Conservation (phyloP, 2,888 invertebrate species). For the Patella ulyssiponensis region DNA sequence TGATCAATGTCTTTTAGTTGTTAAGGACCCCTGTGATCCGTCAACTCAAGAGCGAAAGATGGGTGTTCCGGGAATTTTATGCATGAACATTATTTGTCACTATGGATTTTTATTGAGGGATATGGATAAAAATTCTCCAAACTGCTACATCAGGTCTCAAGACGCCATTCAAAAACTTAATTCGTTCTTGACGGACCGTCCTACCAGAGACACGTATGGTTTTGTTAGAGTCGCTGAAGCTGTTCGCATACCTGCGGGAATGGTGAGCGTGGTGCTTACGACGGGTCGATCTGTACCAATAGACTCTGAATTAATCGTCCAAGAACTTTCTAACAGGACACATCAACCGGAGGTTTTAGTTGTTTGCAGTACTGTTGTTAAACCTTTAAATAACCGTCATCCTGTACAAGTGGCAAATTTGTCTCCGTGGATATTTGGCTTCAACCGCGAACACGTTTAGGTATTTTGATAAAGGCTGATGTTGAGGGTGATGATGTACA, state of each 20-base stretch:
- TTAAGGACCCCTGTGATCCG: conserved; percentile 1
- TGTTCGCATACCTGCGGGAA: conserved; percentile 10
- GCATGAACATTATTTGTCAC: neutral
- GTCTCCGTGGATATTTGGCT: neutral
- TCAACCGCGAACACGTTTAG: neutral
- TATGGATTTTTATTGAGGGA: neutral
- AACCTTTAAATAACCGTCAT: neutral
- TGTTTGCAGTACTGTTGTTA: neutral
- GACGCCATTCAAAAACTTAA: too few relatives aligned
- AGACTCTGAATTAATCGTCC: neutral
- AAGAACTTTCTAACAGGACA: neutral
- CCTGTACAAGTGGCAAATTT: neutral
- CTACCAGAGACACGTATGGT: neutral
- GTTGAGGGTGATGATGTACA: neutral
- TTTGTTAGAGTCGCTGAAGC: neutral
- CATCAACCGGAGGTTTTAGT: neutral
- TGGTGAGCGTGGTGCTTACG: conserved; percentile 6
- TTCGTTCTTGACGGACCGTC: too few relatives aligned
- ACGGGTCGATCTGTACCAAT: neutral
- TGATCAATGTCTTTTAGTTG: neutral
- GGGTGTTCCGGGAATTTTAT: neutral
- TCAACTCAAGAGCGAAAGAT: neutral
- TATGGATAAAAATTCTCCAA: neutral
- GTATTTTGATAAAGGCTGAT: neutral
- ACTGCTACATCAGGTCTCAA: too few relatives aligned